These are phyloP conservation scores for Orthonyx spaldingii DNA, from an alignment of 2,113 vertebrate species.

Conservation along the genomic window DNA sequence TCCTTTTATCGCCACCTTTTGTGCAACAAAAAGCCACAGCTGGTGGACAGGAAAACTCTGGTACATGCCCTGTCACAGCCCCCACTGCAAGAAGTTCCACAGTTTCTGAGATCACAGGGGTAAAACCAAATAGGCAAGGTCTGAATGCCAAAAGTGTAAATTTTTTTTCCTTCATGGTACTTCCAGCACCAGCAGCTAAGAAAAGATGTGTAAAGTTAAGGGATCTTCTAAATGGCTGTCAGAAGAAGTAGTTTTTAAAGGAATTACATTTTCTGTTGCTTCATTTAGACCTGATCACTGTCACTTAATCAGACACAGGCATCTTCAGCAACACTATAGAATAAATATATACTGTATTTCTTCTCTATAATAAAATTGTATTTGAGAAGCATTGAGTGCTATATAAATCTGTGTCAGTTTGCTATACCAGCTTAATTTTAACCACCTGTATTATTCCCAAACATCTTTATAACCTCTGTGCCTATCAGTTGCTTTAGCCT, in stretches of 20 bases:
- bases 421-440: neutral
- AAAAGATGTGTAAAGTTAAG: neutral
- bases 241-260: neutral
- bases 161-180: neutral
- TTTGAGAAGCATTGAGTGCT: neutral
- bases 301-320: neutral
- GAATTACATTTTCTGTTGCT: neutral
- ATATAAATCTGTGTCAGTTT: neutral
- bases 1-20: neutral
- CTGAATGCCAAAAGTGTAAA: neutral
- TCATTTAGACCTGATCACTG: neutral
- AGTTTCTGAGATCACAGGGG: neutral
- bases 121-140: neutral
- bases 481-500: neutral
- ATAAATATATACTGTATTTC: neutral
- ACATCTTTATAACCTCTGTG: neutral
- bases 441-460: neutral
- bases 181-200: neutral
- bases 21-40: rapidly evolving
- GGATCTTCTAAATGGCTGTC: neutral
- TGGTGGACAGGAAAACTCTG: neutral
- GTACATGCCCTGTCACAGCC: neutral
- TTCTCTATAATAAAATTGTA: neutral
- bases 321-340: neutral
- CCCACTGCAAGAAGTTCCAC: neutral